phyloP scores from a whole-genome alignment of 2,797 vertebrate genomes.

The Macrochelys suwanniensis region DNA sequence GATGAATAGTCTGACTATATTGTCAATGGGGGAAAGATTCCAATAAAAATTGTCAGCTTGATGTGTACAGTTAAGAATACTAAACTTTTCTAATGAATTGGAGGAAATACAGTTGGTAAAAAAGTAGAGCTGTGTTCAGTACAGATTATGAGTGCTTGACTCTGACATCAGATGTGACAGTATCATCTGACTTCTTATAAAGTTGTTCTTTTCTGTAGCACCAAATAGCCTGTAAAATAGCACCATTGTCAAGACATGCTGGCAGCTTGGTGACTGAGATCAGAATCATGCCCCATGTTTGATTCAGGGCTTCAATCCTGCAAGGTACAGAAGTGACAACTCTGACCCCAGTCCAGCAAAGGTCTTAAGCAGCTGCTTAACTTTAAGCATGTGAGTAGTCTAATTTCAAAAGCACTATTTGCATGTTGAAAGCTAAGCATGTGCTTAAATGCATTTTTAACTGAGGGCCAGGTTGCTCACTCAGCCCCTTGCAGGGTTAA shows the following conservation, averaged over 20 bases:
- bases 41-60: neutral
- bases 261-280: neutral
- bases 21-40: conserved; percentile 12
- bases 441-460: neutral
- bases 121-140: neutral
- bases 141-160: neutral
- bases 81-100: conserved; percentile 45
- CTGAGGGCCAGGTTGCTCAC: neutral
- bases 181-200: conserved; percentile 7
- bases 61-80: conserved; percentile 29
- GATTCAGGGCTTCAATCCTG: neutral
- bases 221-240: conserved; percentile 19
- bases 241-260: neutral
- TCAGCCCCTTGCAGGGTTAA: neutral
- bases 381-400: neutral
- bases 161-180: conserved; percentile 22
- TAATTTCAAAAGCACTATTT: neutral
- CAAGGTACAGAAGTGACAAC: neutral
- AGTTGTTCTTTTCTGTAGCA: neutral
- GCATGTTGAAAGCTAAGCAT: neutral
- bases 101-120: conserved; percentile 7
- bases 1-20: conserved; percentile 70
- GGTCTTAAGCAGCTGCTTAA: neutral
- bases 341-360: neutral
- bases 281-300: conserved; percentile 5